Base-by-base conservation (phyloP, 2,888 invertebrate species). In the Cerceris ruficornis region DNA sequence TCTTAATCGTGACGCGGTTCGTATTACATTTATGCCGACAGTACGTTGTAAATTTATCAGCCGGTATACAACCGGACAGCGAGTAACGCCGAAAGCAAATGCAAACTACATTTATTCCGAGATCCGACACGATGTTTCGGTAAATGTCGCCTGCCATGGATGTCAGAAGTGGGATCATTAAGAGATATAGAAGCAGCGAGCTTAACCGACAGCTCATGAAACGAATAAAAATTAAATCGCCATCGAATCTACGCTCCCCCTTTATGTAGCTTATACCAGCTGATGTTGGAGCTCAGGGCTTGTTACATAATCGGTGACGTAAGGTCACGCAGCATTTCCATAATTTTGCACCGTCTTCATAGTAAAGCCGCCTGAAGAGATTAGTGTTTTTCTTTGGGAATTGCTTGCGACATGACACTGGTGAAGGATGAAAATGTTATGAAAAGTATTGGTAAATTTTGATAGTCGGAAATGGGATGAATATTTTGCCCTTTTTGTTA, bases 41-140 rank as follows among this genome's bases (percentile, higher is more conserved):
- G 41, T 43, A 11, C 58, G 52, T 62, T 39, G 69, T 39, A 62
- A 69, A 69, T 74, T 39, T 49, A 55, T 73, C 61, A 46, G 28
- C 43, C 14, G 59, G 43, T 57, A 46, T 28, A 28, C 28, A 28
- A 11, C 17, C 13, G 43, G 15, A 15, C 14, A 5, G 55, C 52
- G 57, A 17, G 11, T 17, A 54, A 13, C 43, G 60, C 7, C 8
- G 62, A 50, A 73, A 69, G 14, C 69, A 73, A 61, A 74, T 74
- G 62, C 52, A 74, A 69, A 69, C 69, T 69, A 43, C 49, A 69
- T 62, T 69, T 69, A 49, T 69, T 62, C 57, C 17, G 43, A 52
- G 49, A 62, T 49, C 15, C n/a, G 14, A 11, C 28, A 7, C 11
- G 42, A 9, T 6, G 58, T 50, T 49, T 11, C 28, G n/a, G 0